Evolutionary conservation across 2,113 vertebrate genomes (phyloP).

Genomic region (Cnemophilus loriae): DNA sequence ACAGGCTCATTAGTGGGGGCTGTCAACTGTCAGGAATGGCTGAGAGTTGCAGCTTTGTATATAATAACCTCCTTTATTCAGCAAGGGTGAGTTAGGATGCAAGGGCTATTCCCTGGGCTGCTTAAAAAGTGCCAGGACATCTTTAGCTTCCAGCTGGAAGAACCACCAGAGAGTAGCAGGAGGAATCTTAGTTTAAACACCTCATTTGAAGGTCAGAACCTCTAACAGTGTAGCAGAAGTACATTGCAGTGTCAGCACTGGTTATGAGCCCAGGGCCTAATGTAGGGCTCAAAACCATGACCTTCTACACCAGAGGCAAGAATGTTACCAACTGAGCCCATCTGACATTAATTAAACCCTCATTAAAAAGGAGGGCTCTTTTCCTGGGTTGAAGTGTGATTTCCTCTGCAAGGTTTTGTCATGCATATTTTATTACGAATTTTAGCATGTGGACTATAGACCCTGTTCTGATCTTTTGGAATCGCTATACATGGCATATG

Average conservation of each 20-base stretch:
- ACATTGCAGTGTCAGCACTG: constrained; percentile 64
- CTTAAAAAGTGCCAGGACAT: constrained; percentile 46
- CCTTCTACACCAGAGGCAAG: constrained; percentile 61
- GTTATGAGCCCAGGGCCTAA: constrained; percentile 48
- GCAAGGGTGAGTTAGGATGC: constrained; percentile 1
- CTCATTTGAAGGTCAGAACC: constrained; percentile 62
- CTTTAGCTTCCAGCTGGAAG: constrained; percentile 61
- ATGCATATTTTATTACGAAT: constrained; percentile 54
- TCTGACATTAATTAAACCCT: constrained; percentile 66
- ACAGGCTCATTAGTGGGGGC: not conserved
- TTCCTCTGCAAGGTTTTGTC: constrained; percentile 47
- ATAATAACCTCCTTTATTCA: constrained; percentile 41
- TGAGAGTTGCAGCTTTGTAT: constrained; percentile 6
- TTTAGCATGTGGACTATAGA: constrained; percentile 45
- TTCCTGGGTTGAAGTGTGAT: constrained; percentile 21
- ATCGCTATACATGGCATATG: constrained; percentile 39
- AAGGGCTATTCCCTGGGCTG: constrained; percentile 35
- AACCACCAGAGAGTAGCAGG: constrained; percentile 42
- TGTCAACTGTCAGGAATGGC: constrained; percentile 4
- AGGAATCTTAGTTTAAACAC: constrained; percentile 52
- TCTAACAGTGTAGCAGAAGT: constrained; percentile 4
- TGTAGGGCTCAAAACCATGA: constrained; percentile 55
- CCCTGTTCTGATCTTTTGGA: constrained; percentile 56
- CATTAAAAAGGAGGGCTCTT: constrained; percentile 54
- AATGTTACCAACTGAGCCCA: constrained; percentile 55